Conservation (phyloP, 2,888 invertebrate genomes). For the Drosophila paramelanica region DNA sequence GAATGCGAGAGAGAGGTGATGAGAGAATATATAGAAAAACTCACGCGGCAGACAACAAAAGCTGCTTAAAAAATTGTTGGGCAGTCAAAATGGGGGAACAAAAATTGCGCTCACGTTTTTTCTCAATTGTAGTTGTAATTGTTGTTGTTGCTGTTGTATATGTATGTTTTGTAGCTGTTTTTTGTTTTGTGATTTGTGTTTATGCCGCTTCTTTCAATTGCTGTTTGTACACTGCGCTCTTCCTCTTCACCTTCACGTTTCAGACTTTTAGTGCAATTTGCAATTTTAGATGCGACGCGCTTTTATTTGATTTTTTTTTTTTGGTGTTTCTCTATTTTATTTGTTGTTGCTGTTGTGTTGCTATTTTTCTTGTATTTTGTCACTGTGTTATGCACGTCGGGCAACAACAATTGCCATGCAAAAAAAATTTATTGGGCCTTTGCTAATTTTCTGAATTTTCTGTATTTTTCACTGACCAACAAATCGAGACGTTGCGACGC, state of each 20-base stretch:
- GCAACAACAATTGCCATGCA: constrained; percentile 46
- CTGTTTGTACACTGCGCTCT: constrained; percentile 58
- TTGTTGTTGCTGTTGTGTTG: constrained; percentile 11
- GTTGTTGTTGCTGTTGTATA: constrained; percentile 30
- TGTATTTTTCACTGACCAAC: constrained; percentile 61
- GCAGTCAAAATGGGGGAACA: constrained; percentile 44
- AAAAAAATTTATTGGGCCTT: constrained; percentile 46
- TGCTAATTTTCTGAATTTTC: constrained; percentile 52
- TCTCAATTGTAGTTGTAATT: constrained; percentile 54
- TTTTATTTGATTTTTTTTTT: constrained; percentile 23
- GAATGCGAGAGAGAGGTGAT: constrained; percentile 5
- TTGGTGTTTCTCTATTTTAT: constrained; percentile 14
- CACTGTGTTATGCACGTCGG: constrained; percentile 47
- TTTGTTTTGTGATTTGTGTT: constrained; percentile 46
- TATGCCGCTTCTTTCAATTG: constrained; percentile 63
- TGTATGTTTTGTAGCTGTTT: constrained; percentile 28
- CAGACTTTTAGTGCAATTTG: constrained; percentile 60
- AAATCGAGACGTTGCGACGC: constrained; percentile 69
- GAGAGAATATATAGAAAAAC: constrained; percentile 26
- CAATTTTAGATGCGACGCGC: constrained; percentile 60
- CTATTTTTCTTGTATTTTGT: constrained; percentile 28
- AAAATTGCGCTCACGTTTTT: constrained; percentile 62
- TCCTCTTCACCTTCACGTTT: constrained; percentile 48
- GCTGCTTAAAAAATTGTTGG: constrained; percentile 42
- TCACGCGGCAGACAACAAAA: constrained; percentile 58